phyloP scores from a whole-genome alignment of 2,797 vertebrate genomes.

The Eospalax fontanierii region DNA sequence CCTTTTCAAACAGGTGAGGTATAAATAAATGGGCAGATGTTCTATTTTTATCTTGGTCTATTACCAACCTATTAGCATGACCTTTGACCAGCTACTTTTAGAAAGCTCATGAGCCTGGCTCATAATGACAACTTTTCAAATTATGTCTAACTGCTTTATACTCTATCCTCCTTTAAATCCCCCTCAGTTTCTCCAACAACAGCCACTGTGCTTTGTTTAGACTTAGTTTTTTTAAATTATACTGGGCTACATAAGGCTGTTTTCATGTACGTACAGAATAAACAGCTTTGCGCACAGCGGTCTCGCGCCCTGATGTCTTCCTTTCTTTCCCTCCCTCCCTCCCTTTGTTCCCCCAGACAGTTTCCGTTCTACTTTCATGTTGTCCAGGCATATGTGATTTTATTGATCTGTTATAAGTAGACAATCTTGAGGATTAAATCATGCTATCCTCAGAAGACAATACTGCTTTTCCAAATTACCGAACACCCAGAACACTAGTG shows the following conservation, averaged over 20 bases:
- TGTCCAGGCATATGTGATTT: not conserved
- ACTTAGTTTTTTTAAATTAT: not conserved
- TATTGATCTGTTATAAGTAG: not conserved
- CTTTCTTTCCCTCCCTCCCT: not conserved
- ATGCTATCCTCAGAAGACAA: not conserved
- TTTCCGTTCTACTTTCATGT: not conserved
- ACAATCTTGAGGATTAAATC: not conserved
- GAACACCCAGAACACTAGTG: not conserved
- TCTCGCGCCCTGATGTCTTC: too few relatives aligned
- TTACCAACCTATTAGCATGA: constrained; percentile 3
- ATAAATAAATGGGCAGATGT: constrained; percentile 20
- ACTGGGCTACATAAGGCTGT: not conserved
- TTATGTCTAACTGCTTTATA: not conserved
- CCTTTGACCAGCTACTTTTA: not conserved
- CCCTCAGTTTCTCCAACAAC: not conserved
- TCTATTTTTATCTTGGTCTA: constrained; percentile 13
- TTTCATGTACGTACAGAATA: not conserved
- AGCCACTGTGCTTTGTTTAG: not conserved
- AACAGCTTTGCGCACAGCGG: not conserved
- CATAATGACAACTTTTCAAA: not conserved
- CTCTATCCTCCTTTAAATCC: not conserved
- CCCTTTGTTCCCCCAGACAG: not conserved
- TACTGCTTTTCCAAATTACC: not conserved
- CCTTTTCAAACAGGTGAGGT: constrained; percentile 22
- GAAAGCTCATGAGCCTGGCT: not conserved